Evolutionary conservation across 2,113 vertebrate genomes (phyloP), one percentile per base, ranked within the genome.

Genomic region (Mixornis gularis): DNA sequence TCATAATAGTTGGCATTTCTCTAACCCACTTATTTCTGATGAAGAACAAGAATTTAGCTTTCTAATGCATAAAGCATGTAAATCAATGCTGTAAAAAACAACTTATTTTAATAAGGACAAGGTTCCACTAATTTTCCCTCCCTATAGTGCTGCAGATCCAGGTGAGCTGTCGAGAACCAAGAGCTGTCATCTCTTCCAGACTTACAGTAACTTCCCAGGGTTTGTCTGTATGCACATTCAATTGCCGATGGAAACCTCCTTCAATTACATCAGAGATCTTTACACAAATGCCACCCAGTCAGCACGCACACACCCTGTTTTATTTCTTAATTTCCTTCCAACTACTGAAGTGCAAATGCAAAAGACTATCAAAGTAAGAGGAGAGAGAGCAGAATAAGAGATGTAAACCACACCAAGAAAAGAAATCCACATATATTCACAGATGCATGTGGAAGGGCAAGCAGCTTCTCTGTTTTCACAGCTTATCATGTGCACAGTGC

Each of bases 401-500:
- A 43, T 0, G 5, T 72, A 69, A 48, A 56, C 13, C n/a, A 72
- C 21, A 55, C 10, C 8, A 41, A 36, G 66, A 38, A 25, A 52
- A 72, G 3, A 70, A 66, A 56, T 40, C 40, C 49, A n/a, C 32
- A 36, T 24, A 18, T 10, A 27, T 36, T 43, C 21, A 60, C 13
- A 16, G 25, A 36, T 18, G 41, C 49, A 72, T 0, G 1, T 44
- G 34, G 56, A 73, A 10, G 4, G 44, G 22, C 32, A 85, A 76
- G 56, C 4, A 65, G 38, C 21, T 83, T 79, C 26, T 12, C 26
- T 12, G 40, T 73, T 79, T 73, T 17, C n/a, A 13, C 17, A 43
- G 26, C 17, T 1, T 46, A 66, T 74, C 52, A 55, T 0, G 0
- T 40, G 29, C 51, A n/a, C 4, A 3, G 51, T 48, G 24, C 72